Evolutionary conservation across 2,797 vertebrate species (phyloP).

Genomic region (Rhinella marina): DNA sequence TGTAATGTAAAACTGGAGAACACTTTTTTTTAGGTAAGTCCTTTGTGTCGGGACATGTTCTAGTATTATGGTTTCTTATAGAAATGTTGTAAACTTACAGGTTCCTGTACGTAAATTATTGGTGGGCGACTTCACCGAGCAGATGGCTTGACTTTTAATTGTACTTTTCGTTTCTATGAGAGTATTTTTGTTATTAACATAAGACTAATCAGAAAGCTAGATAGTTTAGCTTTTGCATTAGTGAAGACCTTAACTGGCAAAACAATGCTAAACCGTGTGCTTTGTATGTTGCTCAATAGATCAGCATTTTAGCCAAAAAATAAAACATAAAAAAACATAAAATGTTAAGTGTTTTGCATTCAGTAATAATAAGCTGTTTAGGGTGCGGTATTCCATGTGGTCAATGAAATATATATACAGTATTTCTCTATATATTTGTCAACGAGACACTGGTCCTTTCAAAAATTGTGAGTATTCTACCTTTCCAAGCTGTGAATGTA

Average conservation of each 20-base stretch:
- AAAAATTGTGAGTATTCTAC: slow-evolving; percentile 42
- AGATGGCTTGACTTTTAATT: slow-evolving; percentile 1
- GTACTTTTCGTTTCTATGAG: slow-evolving; percentile 10
- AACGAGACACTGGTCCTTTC: slow-evolving; percentile 23
- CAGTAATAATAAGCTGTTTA: slow-evolving; percentile 44
- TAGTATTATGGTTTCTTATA: slow-evolving; percentile 44
- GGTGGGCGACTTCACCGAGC: slow-evolving; percentile 21
- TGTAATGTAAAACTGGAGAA: neutral
- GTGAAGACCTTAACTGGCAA: slow-evolving; percentile 30
- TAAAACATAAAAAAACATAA: neutral
- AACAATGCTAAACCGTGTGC: slow-evolving; percentile 17
- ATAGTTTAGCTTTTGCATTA: slow-evolving; percentile 25
- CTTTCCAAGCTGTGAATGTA: slow-evolving; percentile 56
- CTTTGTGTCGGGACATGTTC: neutral
- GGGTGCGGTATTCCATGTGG: slow-evolving; percentile 48
- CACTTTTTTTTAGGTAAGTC: neutral
- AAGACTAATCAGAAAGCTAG: slow-evolving; percentile 17
- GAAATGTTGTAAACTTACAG: slow-evolving; percentile 29
- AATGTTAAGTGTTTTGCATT: slow-evolving; percentile 35
- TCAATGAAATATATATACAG: slow-evolving; percentile 29
- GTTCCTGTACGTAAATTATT: slow-evolving; percentile 17
- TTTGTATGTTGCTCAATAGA: slow-evolving; percentile 41
- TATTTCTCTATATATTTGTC: slow-evolving; percentile 39
- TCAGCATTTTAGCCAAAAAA: slow-evolving; percentile 33
- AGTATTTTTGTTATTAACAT: slow-evolving; percentile 34